Evolutionary conservation across 2,888 invertebrate genomes (phyloP).

Genomic region (Stenolophus ochropezus): DNA sequence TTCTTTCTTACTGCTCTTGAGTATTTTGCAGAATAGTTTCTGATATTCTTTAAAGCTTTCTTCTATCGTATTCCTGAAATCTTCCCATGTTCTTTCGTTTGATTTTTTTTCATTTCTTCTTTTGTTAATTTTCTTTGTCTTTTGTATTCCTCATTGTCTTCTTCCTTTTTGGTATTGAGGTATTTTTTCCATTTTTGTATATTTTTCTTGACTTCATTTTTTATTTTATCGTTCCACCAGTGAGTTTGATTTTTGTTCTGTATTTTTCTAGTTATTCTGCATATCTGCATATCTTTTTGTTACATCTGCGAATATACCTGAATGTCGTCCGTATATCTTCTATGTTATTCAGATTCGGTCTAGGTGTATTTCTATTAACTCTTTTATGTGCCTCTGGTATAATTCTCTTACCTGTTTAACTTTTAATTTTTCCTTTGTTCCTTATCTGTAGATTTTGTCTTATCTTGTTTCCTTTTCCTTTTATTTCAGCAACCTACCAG

Average conservation of each 20-base stretch:
- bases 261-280: not conserved
- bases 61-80: too few species aligned
- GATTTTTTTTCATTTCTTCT: constrained; percentile 5
- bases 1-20: not conserved
- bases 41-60: constrained; percentile 3
- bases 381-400: not conserved
- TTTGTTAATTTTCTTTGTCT: too few species aligned
- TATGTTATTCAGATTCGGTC: too few species aligned
- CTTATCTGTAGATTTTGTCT: not conserved
- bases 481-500: not conserved
- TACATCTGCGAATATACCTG: not conserved
- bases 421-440: not conserved
- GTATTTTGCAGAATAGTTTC: constrained; percentile 5
- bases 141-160: constrained; percentile 12
- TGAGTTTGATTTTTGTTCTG: too few species aligned
- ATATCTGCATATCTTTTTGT: not conserved
- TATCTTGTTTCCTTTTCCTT: not conserved
- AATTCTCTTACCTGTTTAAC: not conserved
- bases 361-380: not conserved
- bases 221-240: too few species aligned
- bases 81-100: constrained; percentile 10
- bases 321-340: not conserved
- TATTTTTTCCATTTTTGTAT: too few species aligned
- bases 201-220: too few species aligned
- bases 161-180: not conserved